phyloP scores from a whole-genome alignment of 2,113 vertebrate genomes.

The Myotis lucifugus region DNA sequence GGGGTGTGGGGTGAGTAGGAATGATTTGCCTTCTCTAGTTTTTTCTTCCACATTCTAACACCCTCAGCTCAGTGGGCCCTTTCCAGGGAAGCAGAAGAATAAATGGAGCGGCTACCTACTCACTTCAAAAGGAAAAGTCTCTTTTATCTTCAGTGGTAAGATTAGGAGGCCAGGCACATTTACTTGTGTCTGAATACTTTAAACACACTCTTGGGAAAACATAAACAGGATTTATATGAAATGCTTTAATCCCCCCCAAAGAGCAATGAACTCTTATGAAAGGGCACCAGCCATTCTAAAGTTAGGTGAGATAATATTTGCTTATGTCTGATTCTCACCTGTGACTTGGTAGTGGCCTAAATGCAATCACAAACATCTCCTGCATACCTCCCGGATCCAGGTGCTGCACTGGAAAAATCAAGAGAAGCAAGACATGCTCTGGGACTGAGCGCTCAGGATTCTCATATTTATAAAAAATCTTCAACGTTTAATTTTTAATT shows the following conservation, averaged over 20 bases:
- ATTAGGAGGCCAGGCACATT: conserved; percentile 50
- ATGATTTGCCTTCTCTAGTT: background rate
- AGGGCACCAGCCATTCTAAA: background rate
- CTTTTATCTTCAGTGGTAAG: conserved; percentile 59
- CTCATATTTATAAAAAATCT: background rate
- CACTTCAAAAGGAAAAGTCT: conserved; percentile 53
- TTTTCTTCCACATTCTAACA: background rate
- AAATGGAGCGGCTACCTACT: conserved; percentile 23
- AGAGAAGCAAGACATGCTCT: background rate
- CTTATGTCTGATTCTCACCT: conserved; percentile 17
- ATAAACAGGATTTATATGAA: conserved; percentile 72
- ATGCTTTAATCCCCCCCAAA: conserved; percentile 33
- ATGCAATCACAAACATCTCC: background rate
- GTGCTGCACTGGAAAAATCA: rapidly evolving
- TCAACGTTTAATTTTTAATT: background rate
- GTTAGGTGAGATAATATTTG: background rate
- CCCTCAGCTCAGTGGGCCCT: background rate
- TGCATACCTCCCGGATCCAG: background rate
- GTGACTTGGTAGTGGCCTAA: background rate
- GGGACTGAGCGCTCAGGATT: background rate
- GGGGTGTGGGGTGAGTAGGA: background rate
- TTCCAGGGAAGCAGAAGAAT: conserved; percentile 49
- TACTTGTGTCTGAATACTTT: conserved; percentile 56
- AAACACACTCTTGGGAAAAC: conserved; percentile 57
- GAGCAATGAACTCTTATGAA: conserved; percentile 26